Percentiles rank a stretch among this genome's conserved stretches.
Conservation (phyloP, 92 coral and sea anemone species). For the Blastomussa wellsi region DNA sequence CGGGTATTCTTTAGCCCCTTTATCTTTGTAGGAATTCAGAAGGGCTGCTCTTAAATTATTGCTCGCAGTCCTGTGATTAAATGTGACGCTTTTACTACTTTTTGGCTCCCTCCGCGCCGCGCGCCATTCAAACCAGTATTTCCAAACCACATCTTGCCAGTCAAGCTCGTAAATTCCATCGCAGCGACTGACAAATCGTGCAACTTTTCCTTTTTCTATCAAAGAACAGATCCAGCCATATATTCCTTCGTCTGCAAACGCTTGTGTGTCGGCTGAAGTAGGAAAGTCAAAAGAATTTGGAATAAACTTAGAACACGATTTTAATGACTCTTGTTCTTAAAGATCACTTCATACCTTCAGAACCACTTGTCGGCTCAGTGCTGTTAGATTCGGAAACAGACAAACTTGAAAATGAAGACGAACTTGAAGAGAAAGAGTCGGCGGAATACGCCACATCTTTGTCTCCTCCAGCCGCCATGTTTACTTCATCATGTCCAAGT, state of each 20-base stretch:
- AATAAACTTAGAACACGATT: too few relatives aligned
- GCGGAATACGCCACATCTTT: not conserved
- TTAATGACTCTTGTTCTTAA: not conserved
- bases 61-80: conserved; percentile 17
- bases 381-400: conserved; percentile 5
- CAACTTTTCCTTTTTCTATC: not conserved
- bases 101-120: not conserved
- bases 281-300: not conserved
- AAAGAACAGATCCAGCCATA: conserved; percentile 21
- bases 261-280: not conserved
- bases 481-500: conserved; percentile 29
- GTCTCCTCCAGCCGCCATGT: not conserved
- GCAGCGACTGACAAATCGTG: not conserved
- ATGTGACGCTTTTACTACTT: not conserved
- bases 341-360: not conserved
- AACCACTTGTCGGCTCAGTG: not conserved
- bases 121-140: conserved; percentile 26
- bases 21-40: conserved; percentile 18
- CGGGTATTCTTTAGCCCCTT: conserved; percentile 28
- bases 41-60: conserved; percentile 16
- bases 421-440: conserved; percentile 4
- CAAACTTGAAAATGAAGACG: conserved; percentile 7
- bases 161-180: conserved; percentile 15
- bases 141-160: conserved; percentile 22
- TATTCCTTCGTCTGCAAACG: conserved; percentile 16